These are phyloP conservation scores for Diadromus collaris DNA, from an alignment of 2,888 invertebrate genomes.

Conservation along the genomic window DNA sequence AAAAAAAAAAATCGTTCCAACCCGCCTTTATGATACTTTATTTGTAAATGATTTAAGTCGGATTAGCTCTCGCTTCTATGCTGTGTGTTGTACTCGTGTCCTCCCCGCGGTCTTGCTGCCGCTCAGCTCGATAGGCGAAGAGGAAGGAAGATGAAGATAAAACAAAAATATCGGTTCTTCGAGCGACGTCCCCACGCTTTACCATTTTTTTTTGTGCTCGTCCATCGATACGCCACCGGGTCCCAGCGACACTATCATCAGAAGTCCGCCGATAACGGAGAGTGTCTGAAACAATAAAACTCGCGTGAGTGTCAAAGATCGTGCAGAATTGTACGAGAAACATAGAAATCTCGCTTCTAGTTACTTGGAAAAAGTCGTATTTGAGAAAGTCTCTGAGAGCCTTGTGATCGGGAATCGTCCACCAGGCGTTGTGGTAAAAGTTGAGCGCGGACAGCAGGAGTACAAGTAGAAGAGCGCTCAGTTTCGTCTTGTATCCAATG, in stretches of 20 bases:
- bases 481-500: constrained; percentile 98
- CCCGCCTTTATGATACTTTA: constrained; percentile 49
- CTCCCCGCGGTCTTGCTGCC: constrained; percentile 26
- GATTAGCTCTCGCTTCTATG: constrained; percentile 1
- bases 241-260: constrained; percentile 99
- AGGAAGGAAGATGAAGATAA: background rate
- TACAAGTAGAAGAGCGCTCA: constrained; percentile 97
- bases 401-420: constrained; percentile 96
- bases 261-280: constrained; percentile 98
- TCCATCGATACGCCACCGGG: constrained; percentile 99
- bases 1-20: constrained; percentile 60
- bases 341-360: constrained; percentile 54
- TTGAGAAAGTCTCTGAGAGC: constrained; percentile 99
- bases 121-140: background rate
- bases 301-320: constrained; percentile 5
- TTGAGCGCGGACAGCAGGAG: constrained; percentile 94
- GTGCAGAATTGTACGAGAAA: constrained; percentile 2
- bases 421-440: constrained; percentile 99
- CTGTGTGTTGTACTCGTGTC: constrained; percentile 14
- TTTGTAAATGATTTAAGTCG: constrained; percentile 13
- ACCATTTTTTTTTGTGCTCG: constrained; percentile 99
- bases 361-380: constrained; percentile 99
- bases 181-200: constrained; percentile 71
- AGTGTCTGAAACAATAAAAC: constrained; percentile 90
- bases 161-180: background rate